These are phyloP conservation scores for Pachymerium ferrugineum DNA, from an alignment of 2,888 invertebrate genomes.

Conservation along the genomic window DNA sequence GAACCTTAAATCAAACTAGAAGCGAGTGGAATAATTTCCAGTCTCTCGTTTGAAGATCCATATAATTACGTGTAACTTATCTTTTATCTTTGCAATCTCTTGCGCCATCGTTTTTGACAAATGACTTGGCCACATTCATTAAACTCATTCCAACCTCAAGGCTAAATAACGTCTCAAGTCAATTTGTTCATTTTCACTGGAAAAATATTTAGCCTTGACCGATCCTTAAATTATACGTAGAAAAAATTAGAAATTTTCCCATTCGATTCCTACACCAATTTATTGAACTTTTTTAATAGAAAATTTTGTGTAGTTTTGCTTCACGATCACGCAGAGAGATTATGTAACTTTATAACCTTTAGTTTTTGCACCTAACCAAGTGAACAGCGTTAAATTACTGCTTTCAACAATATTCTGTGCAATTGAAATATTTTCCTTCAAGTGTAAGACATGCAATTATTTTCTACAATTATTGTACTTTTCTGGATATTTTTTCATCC, in stretches of 20 bases:
- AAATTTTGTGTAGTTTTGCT: no score
- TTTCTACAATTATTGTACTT: not conserved
- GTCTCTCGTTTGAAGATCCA: not conserved
- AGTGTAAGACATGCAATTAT: not conserved
- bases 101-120: no score
- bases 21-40: not conserved
- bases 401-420: not conserved
- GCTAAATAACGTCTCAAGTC: not conserved
- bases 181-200: not conserved
- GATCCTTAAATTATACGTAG: no score
- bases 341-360: not conserved
- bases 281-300: no score
- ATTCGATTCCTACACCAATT: no score
- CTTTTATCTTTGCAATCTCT: not conserved
- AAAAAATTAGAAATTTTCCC: no score
- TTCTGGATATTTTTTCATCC: not conserved
- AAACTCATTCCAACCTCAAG: not conserved
- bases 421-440: not conserved
- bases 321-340: no score
- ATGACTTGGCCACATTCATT: not conserved
- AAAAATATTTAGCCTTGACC: not conserved
- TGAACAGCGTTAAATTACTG: not conserved
- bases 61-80: conserved; percentile 8
- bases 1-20: not conserved
- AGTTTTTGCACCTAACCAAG: no score